Conservation (phyloP, 1,140 invertebrate species). For the Zophobas atratus region DNA sequence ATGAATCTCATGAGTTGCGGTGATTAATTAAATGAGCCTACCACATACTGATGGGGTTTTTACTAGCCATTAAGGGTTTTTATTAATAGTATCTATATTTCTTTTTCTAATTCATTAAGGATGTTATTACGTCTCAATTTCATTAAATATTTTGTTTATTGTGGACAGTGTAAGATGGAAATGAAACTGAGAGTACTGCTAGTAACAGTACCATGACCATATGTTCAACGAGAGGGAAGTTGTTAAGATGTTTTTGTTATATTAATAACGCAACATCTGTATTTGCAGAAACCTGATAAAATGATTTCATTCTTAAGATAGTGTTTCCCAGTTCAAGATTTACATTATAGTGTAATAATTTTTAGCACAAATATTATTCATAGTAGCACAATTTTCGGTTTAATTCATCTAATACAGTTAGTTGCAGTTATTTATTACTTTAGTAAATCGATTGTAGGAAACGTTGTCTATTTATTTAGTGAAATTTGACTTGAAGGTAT, state of each 20-base stretch:
- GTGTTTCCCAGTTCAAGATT: too few species aligned
- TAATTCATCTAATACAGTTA: too few species aligned
- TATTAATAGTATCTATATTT: constrained; percentile 14
- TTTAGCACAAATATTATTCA: too few species aligned
- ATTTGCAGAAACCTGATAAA: too few species aligned
- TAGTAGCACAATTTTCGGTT: too few species aligned
- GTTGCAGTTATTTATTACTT: too few species aligned
- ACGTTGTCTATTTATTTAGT: too few species aligned
- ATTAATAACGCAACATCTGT: too few species aligned
- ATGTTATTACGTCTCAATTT: constrained; percentile 19
- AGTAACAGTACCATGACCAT: neutral
- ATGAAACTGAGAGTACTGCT: neutral
- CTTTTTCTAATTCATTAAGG: neutral
- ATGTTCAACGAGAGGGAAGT: neutral
- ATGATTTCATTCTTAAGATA: too few species aligned
- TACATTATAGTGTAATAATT: too few species aligned
- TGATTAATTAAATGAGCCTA: constrained; percentile 15
- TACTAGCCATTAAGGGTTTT: constrained; percentile 21
- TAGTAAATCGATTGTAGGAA: too few species aligned
- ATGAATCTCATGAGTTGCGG: neutral
- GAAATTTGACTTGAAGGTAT: too few species aligned
- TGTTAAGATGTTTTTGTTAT: neutral
- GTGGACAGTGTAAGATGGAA: neutral
- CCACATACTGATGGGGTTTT: constrained; percentile 10
- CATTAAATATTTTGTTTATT: neutral